These are phyloP conservation scores for Diprion similis DNA, from an alignment of 1,140 invertebrate species.

Conservation along the genomic window DNA sequence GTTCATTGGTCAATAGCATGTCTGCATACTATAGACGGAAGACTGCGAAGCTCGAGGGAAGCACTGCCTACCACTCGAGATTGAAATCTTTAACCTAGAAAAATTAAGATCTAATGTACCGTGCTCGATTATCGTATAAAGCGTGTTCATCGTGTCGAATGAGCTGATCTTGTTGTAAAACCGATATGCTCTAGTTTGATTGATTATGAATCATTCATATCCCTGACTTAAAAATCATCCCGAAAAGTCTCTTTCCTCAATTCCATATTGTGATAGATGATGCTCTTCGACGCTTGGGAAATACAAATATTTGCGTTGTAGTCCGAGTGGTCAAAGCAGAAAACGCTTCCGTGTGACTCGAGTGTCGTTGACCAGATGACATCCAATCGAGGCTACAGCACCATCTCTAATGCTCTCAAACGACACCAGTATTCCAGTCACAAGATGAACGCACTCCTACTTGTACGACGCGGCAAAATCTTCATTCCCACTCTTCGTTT, in stretches of 20 bases:
- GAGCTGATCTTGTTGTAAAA: background rate
- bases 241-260: too few relatives aligned
- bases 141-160: background rate
- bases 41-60: background rate
- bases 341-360: background rate
- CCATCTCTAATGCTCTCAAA: too few relatives aligned
- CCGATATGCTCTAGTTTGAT: background rate
- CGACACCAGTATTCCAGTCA: too few relatives aligned
- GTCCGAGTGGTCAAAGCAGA: background rate
- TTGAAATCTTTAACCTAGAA: background rate
- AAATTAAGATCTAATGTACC: background rate
- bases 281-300: background rate
- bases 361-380: background rate
- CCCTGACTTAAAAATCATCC: too few relatives aligned
- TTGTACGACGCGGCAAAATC: too few relatives aligned
- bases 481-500: too few relatives aligned
- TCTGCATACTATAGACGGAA: background rate
- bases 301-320: background rate
- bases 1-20: background rate
- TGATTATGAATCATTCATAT: background rate
- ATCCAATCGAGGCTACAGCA: background rate
- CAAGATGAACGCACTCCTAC: too few relatives aligned
- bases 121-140: background rate
- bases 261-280: too few relatives aligned
- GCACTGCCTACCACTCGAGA: background rate